Base-by-base conservation (phyloP, 2,113 vertebrate genomes). In the Cavia porcellus region DNA sequence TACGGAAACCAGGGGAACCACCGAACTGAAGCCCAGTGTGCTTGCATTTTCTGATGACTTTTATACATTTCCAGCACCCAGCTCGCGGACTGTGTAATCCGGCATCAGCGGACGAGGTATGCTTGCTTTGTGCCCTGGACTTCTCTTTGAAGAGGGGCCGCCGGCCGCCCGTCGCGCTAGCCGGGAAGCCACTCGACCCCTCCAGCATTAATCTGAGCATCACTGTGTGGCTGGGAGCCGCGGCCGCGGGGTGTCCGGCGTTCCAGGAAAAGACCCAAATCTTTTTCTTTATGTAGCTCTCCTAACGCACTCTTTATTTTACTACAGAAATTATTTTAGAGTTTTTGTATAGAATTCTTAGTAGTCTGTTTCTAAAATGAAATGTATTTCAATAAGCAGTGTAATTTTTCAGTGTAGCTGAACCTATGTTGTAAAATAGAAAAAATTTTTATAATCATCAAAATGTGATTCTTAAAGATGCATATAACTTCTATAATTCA, bases 251-350 rank as follows among this genome's bases (percentile, higher is more conserved):
- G 95, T 98, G 98, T 98, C 97, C 97, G 98, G 98, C 98, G 96
- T 98, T 98, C 98, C 98, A 98, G 98, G 96, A 97, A 98, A 98
- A 97, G 98, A 97, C 52, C 92, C 94, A 97, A 96, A 97, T 97
- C 94, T 98, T 97, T 97, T 98, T 97, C 97, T 98, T 98, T 98
- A 98, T 98, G 98, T 98, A 98, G 97, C 98, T 98, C 98, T 98
- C 98, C 98, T 99, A 99, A 99, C 98, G 97, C 99, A 98, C 98
- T 99, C 98, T 99, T 98, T 99, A 98, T 98, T 99, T 99, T 99
- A 99, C 98, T 99, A 99, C 98, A 98, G 98, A 99, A 99, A 99
- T 99, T 99, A 99, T 99, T 99, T 99, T 99, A 99, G 99, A 99
- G 98, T 98, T 99, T 99, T 99, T 99, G 98, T 99, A 99, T 99